These are phyloP conservation scores for Actenoides hombroni DNA, from an alignment of 2,113 vertebrate species.

Conservation along the genomic window DNA sequence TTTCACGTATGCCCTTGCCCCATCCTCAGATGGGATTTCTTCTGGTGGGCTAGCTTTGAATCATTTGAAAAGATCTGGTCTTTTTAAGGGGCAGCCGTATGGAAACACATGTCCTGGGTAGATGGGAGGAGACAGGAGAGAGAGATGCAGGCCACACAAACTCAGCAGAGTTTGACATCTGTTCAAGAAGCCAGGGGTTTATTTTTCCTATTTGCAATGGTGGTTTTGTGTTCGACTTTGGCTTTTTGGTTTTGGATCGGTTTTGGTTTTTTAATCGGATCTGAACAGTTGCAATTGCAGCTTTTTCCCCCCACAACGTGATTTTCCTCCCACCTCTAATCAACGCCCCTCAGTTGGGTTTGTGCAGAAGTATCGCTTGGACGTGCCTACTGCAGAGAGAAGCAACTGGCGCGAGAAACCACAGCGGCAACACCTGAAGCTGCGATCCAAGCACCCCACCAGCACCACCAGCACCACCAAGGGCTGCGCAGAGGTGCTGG, in stretches of 20 bases:
- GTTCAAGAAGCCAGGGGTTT: background rate
- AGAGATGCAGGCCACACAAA: background rate
- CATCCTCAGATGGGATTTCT: background rate
- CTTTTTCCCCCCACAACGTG: background rate
- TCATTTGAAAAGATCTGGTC: background rate
- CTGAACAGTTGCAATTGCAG: background rate
- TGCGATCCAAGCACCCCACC: background rate
- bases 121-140: background rate
- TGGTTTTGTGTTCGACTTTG: background rate
- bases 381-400: background rate
- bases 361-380: background rate
- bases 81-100: background rate
- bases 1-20: background rate
- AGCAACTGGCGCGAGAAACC: background rate
- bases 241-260: background rate
- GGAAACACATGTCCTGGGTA: background rate
- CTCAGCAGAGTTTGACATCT: background rate
- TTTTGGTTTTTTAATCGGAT: background rate
- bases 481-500: background rate
- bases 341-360: background rate
- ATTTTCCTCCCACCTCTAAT: background rate
- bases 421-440: background rate
- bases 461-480: background rate
- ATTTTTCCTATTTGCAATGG: background rate
- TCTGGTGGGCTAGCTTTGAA: background rate